Conservation (phyloP, 35 echinoderm and acorn worm species). For the Eucidaris tribuloides region DNA sequence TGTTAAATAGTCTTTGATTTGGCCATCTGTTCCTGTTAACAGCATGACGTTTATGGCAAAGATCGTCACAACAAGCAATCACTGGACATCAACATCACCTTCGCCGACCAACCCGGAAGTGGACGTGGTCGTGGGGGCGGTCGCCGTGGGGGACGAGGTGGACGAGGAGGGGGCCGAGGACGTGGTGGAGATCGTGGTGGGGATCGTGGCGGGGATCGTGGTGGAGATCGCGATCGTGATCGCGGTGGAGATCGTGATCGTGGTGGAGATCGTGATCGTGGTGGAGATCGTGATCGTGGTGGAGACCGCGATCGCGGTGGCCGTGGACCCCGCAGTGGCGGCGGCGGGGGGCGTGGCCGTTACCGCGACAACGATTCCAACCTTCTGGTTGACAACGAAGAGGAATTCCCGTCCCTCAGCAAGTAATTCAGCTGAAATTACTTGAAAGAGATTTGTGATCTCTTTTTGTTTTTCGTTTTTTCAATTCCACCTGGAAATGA, state of each 20-base stretch:
- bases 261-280: conserved; percentile 22
- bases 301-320: conserved; percentile 23
- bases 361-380: conserved; percentile 35
- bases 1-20: background rate
- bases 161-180: conserved; percentile 10
- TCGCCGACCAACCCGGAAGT: conserved; percentile 49
- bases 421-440: too few relatives aligned
- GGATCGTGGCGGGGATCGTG: conserved; percentile 28
- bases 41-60: conserved; percentile 28
- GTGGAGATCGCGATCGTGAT: conserved; percentile 40
- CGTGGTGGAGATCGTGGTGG: background rate
- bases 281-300: conserved; percentile 43
- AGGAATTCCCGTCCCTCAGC: conserved; percentile 81
- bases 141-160: conserved; percentile 5
- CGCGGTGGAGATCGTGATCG: conserved; percentile 22
- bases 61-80: conserved; percentile 16
- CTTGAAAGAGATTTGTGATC: too few relatives aligned
- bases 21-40: too few relatives aligned
- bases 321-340: conserved; percentile 31
- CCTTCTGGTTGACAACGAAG: conserved; percentile 61
- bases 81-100: conserved; percentile 78
- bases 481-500: too few relatives aligned
- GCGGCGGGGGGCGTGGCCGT: conserved; percentile 31
- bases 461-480: too few relatives aligned
- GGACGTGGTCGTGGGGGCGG: conserved; percentile 52